Base-by-base conservation (phyloP, 2,797 vertebrate species). In the Myripristis jacobus region DNA sequence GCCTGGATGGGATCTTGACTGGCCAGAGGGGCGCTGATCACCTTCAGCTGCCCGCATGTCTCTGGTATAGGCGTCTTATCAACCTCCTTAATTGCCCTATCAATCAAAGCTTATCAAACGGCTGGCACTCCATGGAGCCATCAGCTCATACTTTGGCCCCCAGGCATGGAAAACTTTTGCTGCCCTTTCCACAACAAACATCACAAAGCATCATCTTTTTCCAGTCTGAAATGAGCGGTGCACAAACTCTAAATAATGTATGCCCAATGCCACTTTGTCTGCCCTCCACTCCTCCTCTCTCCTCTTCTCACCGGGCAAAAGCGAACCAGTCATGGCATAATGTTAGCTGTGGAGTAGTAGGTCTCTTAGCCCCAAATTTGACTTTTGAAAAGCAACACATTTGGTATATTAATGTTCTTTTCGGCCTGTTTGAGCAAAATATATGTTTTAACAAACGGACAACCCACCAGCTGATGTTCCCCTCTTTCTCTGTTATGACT, bases 241-340 rank as follows among this genome's bases (percentile, higher is more conserved):
- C 50, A 46, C 52, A 60, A 21, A 60, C 56, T 21, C 75, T 87
- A 53, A 89, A 87, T 80, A 85, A 82, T 91, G 58, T 53, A 85
- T 78, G 41, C 4, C 60, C 38, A 11, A 71, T 67, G 58, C 44
- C 51, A 66, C 38, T 22, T 78, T 38, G 66, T 46, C 36, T 36
- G 64, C 69, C 55, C 27, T 52, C 47, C 41, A 72, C 24, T 44
- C 47, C 13, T 8, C 36, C 11, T 21, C 31, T 8, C 27, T 66
- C 63, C 6, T 76, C 55, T 38, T 67, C 65, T 62, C 61, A 57
- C 19, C 29, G 54, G 77, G 61, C n/a, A 67, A 65, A 60, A 75
- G 48, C 31, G 21, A 86, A 66, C 24, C 62, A 38, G 24, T 41
- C 47, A 3, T 29, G 34, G 44, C 50, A 7, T 55, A 19, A 5